These are phyloP conservation scores for Leuctra nigra DNA, from an alignment of 2,888 invertebrate species.

Conservation along the genomic window DNA sequence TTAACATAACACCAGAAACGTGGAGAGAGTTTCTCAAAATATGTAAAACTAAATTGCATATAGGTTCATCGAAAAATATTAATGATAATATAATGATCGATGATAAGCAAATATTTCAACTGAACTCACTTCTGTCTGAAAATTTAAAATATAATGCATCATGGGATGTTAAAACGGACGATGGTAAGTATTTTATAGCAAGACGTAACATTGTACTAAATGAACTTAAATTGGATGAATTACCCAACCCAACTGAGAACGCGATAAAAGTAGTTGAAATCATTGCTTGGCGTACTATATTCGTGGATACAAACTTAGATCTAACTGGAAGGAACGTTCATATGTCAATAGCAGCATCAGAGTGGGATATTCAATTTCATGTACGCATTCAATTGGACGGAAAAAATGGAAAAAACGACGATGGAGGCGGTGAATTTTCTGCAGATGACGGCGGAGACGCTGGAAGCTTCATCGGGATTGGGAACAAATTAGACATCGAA, in stretches of 20 bases:
- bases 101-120: not conserved
- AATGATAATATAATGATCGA: not conserved
- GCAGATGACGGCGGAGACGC: not conserved
- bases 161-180: not conserved
- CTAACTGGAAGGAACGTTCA: not conserved
- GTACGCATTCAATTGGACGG: not conserved
- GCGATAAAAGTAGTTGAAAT: not conserved
- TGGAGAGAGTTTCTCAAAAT: not conserved
- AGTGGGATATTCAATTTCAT: not conserved
- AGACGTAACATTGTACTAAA: not conserved
- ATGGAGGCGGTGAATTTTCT: not conserved
- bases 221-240: not conserved
- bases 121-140: not conserved
- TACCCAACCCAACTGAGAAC: too few species aligned
- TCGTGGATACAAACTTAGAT: not conserved
- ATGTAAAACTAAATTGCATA: not conserved
- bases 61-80: not conserved
- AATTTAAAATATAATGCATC: not conserved
- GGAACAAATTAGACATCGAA: not conserved
- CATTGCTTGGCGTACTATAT: not conserved
- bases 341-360: not conserved
- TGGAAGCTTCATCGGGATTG: constrained; percentile 15
- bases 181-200: not conserved
- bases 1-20: not conserved
- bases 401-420: not conserved